Evolutionary conservation across 2,888 invertebrate genomes (phyloP), one percentile per base, ranked within the genome.

Genomic region (Limnephilus lunatus): DNA sequence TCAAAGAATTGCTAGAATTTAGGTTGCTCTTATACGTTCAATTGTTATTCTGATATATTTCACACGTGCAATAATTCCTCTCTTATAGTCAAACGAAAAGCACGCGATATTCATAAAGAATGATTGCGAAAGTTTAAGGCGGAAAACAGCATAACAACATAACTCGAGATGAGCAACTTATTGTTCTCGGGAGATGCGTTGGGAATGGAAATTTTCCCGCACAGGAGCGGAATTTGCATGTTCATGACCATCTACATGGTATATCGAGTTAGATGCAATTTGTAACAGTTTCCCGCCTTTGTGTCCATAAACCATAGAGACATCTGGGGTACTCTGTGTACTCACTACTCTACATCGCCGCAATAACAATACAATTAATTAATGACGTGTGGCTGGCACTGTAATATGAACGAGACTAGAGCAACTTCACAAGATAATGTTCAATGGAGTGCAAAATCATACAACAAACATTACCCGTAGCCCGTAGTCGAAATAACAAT

Each of bases 131-230:
- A 82, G 82, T 82, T 82, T 82, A 31, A 9, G 15, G 14, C 31
- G 19, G 82, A 82, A 82, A 32, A 32, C 82, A 31, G 82, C 82
- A 32, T 31, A 82, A 82, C 82, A 32, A 82, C 82, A 32, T 81
- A 53, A 53, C 53, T 53, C 25, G 68, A 68, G 68, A 68, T 68
- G 68, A 86, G 44, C 44, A n/a, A 86, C 30, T 44, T 44, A 85
- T 86, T 86, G 86, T 86, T 86, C 86, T 86, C 39, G 44, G 44
- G 44, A 86, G 39, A 85, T 44, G 35, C 35, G 39, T 85, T 85
- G 85, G 85, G 85, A 85, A 86, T 48, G 86, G 44, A 86, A 86
- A n/a, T 15, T 86, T 86, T 48, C 48, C 86, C 30, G 86, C 39
- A 14, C 5, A 86, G 44, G 44, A 48, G 44, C 86, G 14, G 35